Base-by-base conservation (phyloP, 2,113 vertebrate genomes). In the Coptodon bakossiorum region DNA sequence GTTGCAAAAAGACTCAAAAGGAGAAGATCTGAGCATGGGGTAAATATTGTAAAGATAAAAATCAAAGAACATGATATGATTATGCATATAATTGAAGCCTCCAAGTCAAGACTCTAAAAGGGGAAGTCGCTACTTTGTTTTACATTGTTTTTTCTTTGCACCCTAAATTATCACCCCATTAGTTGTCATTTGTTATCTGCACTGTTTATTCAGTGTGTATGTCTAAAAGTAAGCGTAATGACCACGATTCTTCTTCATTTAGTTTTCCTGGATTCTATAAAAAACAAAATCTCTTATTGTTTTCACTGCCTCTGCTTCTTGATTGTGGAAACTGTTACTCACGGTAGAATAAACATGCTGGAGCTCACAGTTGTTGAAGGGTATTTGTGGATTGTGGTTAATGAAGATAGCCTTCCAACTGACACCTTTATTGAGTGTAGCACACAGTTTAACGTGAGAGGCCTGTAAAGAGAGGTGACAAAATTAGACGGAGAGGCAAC, bases 301-400 rank as follows among this genome's bases (percentile, higher is more conserved):
- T 78, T 78, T 78, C 43, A 50, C 16, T 31, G 73, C 17, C 29
- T 50, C 16, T 50, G 29, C 17, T 50, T 76, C 24, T 29, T 3
- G 43, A 48, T 29, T 54, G 24, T 53, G 59, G 61, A 61, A 83
- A 80, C 50, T 17, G n/a, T 88, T 84, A 16, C 82, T 80, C 78
- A 80, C 3, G 3, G 57, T 31, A 31, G 76, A 81, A 81, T 52
- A 86, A 89, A 91, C 59, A 85, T 71, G 29, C 22, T 9, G 56
- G 34, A 76, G 36, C 59, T 61, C 31, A 13, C 9, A 7, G 40
- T 3, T 43, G 45, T 38, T 50, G 6, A 31, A 7, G 40, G 27
- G 27, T 91, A 90, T 89, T 83, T 88, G 63, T 86, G 82, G 83
- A 54, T n/a, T 84, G 89, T 88, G 91, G 90, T 91, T 78, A 27